Percentiles rank a stretch among this genome's conserved stretches.
These are phyloP conservation scores for Bombus turneri DNA, from an alignment of 1,140 invertebrate species.

Conservation along the genomic window DNA sequence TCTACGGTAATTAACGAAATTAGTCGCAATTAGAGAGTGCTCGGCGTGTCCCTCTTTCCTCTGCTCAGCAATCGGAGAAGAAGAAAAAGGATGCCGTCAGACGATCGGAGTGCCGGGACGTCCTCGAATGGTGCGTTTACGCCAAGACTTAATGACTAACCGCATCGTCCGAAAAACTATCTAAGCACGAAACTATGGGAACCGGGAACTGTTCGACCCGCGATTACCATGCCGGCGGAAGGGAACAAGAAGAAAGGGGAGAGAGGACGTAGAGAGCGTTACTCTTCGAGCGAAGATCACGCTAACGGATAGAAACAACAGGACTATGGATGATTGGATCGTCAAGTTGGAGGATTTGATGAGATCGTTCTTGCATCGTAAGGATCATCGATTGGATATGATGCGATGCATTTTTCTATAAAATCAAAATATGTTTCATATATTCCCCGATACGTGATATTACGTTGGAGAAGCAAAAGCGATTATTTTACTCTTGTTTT, in stretches of 20 bases:
- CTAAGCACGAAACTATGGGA: conserved; percentile 63
- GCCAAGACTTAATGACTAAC: conserved; percentile 71
- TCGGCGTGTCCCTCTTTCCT: conserved; percentile 48
- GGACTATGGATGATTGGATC: conserved; percentile 30
- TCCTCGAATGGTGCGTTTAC: conserved; percentile 61
- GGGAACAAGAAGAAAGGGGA: background rate
- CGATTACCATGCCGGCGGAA: conserved; percentile 39
- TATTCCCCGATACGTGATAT: too few species aligned
- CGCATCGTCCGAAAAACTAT: conserved; percentile 54
- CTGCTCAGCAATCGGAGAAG: background rate
- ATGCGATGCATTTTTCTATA: conserved; percentile 16
- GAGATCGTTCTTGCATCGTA: conserved; percentile 34
- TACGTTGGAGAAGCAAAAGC: too few species aligned
- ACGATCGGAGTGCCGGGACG: conserved; percentile 10
- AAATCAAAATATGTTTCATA: too few species aligned
- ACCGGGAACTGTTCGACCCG: conserved; percentile 20
- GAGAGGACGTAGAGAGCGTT: background rate
- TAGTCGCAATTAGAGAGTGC: conserved; percentile 79
- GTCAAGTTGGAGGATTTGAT: conserved; percentile 20
- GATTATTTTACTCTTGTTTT: too few species aligned
- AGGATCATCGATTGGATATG: conserved; percentile 8
- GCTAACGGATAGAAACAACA: background rate
- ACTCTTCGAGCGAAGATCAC: background rate
- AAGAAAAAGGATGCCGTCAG: background rate
- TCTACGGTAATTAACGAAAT: conserved; percentile 80